Base-by-base conservation (phyloP, 2,113 vertebrate species). In the Sinocyclocheilus anophthalmus region DNA sequence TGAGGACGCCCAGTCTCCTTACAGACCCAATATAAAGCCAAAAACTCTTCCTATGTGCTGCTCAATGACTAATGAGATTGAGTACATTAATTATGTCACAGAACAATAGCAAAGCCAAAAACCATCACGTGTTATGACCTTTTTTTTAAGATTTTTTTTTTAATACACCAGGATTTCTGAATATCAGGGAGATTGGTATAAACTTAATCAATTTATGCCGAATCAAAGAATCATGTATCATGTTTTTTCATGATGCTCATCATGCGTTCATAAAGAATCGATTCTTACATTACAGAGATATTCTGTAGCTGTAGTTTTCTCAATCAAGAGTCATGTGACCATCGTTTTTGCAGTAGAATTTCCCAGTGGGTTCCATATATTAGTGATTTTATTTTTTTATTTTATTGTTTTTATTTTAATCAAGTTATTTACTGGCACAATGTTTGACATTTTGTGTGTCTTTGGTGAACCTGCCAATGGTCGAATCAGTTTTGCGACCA, bases 81-180 rank as follows among this genome's bases (percentile, higher is more conserved):
- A 33, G 45, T 14, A 37, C 22, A 82, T 55, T n/a, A 42, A 26
- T 86, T 30, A 37, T 50, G 76, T 39, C 70, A n/a, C 67, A 30
- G 30, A 76, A 80, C 48, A 76, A 24, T 13, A 18, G 67, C 81
- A 77, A 65, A 42, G 75, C 72, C 80, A 83, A 77, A 83, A 72
- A 82, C 37, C 24, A 16, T 37, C 16, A 76, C 42, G 7, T 6
- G 33, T 42, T 30, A 30, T 65, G 42, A 75, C 75, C 75, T 26
- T 26, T 26, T 26, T 26, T 26, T 26, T 26, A 26, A 42, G 9
- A 14, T 14, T 80, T 5, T 53, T 33, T 16, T 53, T 18, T 53
- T 53, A 0, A 5, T 9, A 77, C 39, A 67, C 55, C 63, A 12
- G 3, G 1, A 18, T 75, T 18, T 55, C 37, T 18, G 11, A 70